Evolutionary conservation across 1,140 invertebrate genomes (phyloP), one percentile per base, ranked within the genome.

Genomic region (Euura saliciscinereae): DNA sequence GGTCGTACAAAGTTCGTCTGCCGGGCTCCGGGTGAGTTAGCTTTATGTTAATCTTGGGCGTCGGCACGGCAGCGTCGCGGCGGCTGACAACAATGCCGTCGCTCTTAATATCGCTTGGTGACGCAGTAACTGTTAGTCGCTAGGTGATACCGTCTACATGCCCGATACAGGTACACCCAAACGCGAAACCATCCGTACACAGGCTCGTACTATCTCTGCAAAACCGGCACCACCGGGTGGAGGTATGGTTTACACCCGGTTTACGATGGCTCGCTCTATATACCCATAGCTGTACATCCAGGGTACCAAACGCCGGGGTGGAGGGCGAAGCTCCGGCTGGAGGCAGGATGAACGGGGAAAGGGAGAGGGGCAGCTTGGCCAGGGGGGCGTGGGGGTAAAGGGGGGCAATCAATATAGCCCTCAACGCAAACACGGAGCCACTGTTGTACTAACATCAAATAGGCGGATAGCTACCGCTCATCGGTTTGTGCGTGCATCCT

Each of bases 391-490:
- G 28, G 11, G 46, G 46, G 46, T 51, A n/a, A 51, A 51, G 11
- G 7, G 51, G 83, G 83, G 84, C 86, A 87, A 88, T 88, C 86
- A 87, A 88, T 88, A 87, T 87, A 85, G 85, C 84, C 84, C 85
- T 87, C 84, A 87, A 85, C 83, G 84, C 85, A 88, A 88, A 87
- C 86, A 87, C 84, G 83, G 79, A 79, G 80, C 83, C 82, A 79
- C 84, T 85, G 84, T 86, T 88, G 85, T 88, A 87, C 85, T 85
- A 88, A 88, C 86, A 88, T 87, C 85, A 86, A 88, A 88, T 88
- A 88, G 86, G 85, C 85, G 86, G 84, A 88, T 86, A 84, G 85
- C 85, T 82, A 86, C 76, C 82, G 80, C 76, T 80, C 82, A 83
- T 82, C 82, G 79, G 77, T 74, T 44, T 43, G 44, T 81, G 80